Evolutionary conservation across 2,888 invertebrate genomes (phyloP).

Genomic region (Limnephilus auricula): DNA sequence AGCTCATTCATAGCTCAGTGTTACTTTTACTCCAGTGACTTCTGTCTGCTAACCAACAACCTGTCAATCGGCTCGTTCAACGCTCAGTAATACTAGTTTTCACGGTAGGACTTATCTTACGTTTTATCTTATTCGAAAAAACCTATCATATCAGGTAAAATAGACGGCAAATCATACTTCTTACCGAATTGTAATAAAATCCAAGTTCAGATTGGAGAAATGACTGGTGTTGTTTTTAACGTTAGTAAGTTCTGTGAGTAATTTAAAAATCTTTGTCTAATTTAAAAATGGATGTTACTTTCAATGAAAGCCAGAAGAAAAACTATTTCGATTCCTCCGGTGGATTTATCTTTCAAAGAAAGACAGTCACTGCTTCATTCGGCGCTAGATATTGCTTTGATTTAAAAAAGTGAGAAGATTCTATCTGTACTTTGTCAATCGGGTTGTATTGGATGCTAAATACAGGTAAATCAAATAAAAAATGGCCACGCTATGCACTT

Average conservation of each 20-base stretch:
- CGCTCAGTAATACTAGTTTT: too few species aligned
- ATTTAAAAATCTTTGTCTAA: neutral
- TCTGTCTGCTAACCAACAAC: too few species aligned
- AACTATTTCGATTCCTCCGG: neutral
- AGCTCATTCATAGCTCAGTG: neutral
- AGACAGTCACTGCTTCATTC: neutral
- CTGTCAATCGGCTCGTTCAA: too few species aligned
- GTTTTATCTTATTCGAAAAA: too few species aligned
- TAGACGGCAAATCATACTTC: too few species aligned
- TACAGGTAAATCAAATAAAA: neutral
- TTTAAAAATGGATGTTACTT: neutral
- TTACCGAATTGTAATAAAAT: too few species aligned
- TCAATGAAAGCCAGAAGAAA: neutral
- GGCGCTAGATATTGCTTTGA: neutral
- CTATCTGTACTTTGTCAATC: neutral
- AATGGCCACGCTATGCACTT: neutral
- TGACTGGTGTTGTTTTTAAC: neutral
- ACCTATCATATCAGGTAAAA: too few species aligned
- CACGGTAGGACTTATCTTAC: too few species aligned
- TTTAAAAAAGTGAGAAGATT: neutral
- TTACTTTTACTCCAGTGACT: neutral
- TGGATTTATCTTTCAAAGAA: neutral
- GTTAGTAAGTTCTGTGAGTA: too few species aligned
- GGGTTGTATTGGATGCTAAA: neutral
- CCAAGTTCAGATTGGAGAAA: too few species aligned